These are phyloP conservation scores for Limnephilus auricula DNA, from an alignment of 2,888 invertebrate genomes.

Conservation along the genomic window DNA sequence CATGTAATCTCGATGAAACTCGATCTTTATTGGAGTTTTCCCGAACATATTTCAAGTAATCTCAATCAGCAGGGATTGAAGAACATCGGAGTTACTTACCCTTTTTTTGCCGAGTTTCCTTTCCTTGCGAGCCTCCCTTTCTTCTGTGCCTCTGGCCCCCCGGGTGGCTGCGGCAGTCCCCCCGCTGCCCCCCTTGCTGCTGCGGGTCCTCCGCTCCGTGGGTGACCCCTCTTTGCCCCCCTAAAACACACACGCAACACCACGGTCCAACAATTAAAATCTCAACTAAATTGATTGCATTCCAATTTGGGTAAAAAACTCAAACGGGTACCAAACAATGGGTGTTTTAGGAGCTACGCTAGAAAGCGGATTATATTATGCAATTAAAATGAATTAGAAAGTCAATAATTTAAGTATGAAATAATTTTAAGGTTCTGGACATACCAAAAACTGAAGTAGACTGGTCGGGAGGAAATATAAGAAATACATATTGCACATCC, in stretches of 20 bases:
- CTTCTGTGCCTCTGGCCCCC: conserved; percentile 82
- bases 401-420: neutral
- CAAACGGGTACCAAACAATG: neutral
- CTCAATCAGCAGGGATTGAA: too few species aligned
- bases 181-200: conserved; percentile 46
- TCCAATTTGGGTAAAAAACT: neutral
- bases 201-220: conserved; percentile 55
- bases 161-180: conserved; percentile 27
- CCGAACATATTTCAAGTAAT: too few species aligned
- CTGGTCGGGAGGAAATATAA: neutral
- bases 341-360: neutral
- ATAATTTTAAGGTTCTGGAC: neutral
- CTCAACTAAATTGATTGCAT: neutral
- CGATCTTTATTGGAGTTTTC: too few species aligned
- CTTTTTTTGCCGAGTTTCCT: conserved; percentile 89
- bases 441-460: neutral
- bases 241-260: conserved; percentile 54
- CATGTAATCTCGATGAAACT: too few species aligned
- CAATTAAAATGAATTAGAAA: neutral
- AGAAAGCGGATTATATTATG: neutral
- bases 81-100: conserved; percentile 76
- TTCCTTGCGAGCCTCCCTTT: conserved; percentile 88
- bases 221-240: conserved; percentile 62
- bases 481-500: too few species aligned
- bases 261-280: conserved; percentile 36